Base-by-base conservation (phyloP, 1,140 invertebrate genomes). In the Drosophila busckii region DNA sequence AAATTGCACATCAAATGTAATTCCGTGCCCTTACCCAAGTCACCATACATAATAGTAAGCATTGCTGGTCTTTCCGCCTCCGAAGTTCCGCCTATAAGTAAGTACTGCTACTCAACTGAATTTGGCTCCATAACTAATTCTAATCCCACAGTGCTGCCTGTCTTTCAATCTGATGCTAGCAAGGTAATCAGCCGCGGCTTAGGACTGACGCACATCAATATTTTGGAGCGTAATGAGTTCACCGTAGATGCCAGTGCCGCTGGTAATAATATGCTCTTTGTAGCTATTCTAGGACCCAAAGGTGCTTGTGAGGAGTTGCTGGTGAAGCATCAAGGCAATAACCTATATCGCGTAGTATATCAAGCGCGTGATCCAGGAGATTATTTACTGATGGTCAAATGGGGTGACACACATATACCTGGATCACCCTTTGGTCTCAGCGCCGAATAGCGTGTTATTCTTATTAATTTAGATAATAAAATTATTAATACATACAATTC, bases 381-480 rank as follows among this genome's bases (percentile, higher is more conserved):
- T 65, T 95, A 97, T 87, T 91, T 96, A 58, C 88, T 97, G 10
- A 91, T 96, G 35, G 92, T 95, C 16, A 96, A 95, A 87, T 97
- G 95, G 94, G 96, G 96, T 22, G 95, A 97, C 48, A 92, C 96
- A 29, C 94, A 97, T 86, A 95, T 97, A 85, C 94, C 95, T 19
- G 96, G 96, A 55, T 95, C 94, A 60, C 96, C 96, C 1, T 97
- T 95, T 89, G 53, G 92, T 91, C 88, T 92, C 93, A 93, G 91
- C 66, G 92, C 82, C 4, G 54, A 65, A 10, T 73, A 75, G 17
- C 8, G 19, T n/a, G 15, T 6, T 28, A 10, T 5, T 29, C 0
- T 2, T 12, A 17, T 19, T 34, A 48, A 23, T 17, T 32, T 19
- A 20, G 16, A 54, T 13, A 9, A 6, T 10, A 3, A 16, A 23